Evolutionary conservation across 2,113 vertebrate species (phyloP), one percentile per base, ranked within the genome.

Genomic region (Platichthys stellatus): DNA sequence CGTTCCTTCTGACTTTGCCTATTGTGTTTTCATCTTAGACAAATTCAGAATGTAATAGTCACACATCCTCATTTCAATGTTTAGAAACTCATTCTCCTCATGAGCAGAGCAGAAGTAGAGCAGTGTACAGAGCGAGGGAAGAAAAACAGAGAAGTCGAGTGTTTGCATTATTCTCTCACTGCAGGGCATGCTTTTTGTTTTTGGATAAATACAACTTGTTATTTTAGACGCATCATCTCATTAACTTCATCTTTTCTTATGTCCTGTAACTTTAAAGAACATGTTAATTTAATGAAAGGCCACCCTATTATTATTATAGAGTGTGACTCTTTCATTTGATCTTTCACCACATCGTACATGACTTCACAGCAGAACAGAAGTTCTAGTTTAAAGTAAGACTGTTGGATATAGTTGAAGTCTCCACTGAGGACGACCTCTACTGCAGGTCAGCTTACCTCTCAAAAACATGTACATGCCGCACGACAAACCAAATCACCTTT

Each of bases 1-100:
- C 26, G 14, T 78, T 92, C 85, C 78, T 94, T 94, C 93, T 94
- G 94, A 91, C 93, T 93, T 89, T 94, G 93, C 69, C 88, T 93
- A 94, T 88, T 88, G 79, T 93, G 88, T 83, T 72, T 81, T 61
- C 91, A 93, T 94, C 81, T 80, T 94, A 92, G 83, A 88, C 90
- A 93, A 94, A 94, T 92, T 93, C 93, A 94, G 93, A 94, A 93
- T 90, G 77, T 77, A 53, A 80, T 76, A 85, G 72, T 84, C 88
- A 89, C 21, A 60, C 88, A 89, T 88, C 81, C 21, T 75, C 92
- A 92, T 93, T 81, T 86, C 79, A 86, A 47, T 81, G 66, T 88
- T 54, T 54, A 74, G 63, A 72, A 68, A 78, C 60, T 83, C 89
- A 87, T 87, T 53, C 56, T 82, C 75, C 49, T 73, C 82, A 88